Conservation (phyloP, 2,797 vertebrate species). For the Lates japonicus region DNA sequence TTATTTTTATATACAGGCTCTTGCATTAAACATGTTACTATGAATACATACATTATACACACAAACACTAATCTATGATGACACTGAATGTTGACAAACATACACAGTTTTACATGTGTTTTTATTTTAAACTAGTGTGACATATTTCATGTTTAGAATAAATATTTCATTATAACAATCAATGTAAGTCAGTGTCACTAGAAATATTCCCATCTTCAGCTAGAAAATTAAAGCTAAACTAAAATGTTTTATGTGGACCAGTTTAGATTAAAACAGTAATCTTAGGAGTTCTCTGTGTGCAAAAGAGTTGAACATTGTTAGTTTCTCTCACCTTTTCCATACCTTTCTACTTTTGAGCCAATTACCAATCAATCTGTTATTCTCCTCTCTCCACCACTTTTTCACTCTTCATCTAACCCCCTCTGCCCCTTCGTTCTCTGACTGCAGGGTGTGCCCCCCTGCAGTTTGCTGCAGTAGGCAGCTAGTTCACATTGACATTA, state of each 20-base stretch:
- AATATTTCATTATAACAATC: too few species aligned
- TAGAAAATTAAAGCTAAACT: too few species aligned
- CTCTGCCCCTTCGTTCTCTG: neutral
- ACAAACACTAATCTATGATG: neutral
- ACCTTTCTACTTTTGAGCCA: neutral
- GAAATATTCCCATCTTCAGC: neutral
- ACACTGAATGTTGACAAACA: neutral
- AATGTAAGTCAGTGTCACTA: neutral
- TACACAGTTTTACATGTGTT: too few species aligned
- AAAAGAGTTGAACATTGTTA: neutral
- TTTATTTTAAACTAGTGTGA: too few species aligned
- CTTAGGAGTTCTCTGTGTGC: neutral
- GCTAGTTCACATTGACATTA: constrained; percentile 49
- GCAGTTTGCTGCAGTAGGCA: constrained; percentile 17
- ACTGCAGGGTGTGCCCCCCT: neutral
- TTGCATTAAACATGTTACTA: neutral
- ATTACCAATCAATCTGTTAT: neutral
- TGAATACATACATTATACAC: neutral
- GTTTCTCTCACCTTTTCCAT: neutral
- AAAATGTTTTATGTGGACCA: too few species aligned
- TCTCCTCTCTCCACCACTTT: neutral
- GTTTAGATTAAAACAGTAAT: too few species aligned
- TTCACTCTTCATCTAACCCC: too few species aligned
- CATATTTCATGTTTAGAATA: too few species aligned
- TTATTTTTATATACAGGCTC: neutral